Percentiles rank a stretch among this genome's conserved stretches.
Evolutionary conservation across 1,140 invertebrate genomes (phyloP).

Genomic region (Atta texana): DNA sequence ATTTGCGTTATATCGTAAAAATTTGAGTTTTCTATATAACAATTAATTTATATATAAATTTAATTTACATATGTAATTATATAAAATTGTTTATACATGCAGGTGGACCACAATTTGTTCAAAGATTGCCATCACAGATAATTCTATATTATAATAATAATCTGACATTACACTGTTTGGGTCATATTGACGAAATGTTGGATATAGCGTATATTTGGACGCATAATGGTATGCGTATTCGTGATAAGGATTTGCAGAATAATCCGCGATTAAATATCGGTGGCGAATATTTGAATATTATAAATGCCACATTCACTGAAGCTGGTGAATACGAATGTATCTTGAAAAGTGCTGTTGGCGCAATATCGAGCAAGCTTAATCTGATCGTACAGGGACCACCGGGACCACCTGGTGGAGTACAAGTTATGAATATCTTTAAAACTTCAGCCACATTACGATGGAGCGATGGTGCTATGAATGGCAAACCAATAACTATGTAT

Average conservation of each 20-base stretch:
- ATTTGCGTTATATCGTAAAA: neutral
- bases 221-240: conserved; percentile 93
- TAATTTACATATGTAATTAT: neutral
- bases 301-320: conserved; percentile 94
- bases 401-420: conserved; percentile 92
- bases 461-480: conserved; percentile 96
- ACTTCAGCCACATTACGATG: conserved; percentile 93
- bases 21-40: neutral
- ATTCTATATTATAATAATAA: conserved; percentile 90
- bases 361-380: conserved; percentile 90
- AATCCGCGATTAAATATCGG: conserved; percentile 87
- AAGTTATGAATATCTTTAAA: conserved; percentile 91
- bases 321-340: conserved; percentile 96
- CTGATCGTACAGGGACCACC: conserved; percentile 94
- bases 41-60: neutral
- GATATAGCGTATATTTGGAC: conserved; percentile 97
- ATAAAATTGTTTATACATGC: conserved; percentile 76
- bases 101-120: conserved; percentile 91
- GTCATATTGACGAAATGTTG: conserved; percentile 92
- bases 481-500: conserved; percentile 91
- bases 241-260: conserved; percentile 88
- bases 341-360: conserved; percentile 94
- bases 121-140: conserved; percentile 89
- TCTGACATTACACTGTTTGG: conserved; percentile 92
- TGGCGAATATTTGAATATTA: conserved; percentile 91